phyloP scores from a whole-genome alignment of 2,888 invertebrate genomes.

The Acrobasis suavella region DNA sequence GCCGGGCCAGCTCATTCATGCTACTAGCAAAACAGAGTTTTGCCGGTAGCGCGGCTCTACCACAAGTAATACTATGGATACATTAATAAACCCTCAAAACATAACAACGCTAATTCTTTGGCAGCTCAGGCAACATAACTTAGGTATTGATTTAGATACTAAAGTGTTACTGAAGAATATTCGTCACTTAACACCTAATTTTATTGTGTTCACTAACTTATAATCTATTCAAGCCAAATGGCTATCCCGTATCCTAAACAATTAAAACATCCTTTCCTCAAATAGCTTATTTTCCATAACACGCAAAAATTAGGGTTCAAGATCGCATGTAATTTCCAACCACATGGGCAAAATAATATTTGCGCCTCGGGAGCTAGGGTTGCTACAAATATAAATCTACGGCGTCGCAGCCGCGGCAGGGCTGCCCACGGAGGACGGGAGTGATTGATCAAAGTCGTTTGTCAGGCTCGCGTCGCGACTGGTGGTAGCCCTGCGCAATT shows the following conservation, averaged over 20 bases:
- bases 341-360: constrained; percentile 46
- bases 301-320: constrained; percentile 38
- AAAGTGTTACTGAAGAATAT: constrained; percentile 8
- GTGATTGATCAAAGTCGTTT: constrained; percentile 81
- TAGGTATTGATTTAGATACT: too few species aligned
- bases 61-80: too few species aligned
- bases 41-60: too few species aligned
- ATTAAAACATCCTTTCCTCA: not conserved
- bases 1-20: too few species aligned
- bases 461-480: constrained; percentile 77
- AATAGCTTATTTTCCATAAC: constrained; percentile 24
- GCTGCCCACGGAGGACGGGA: constrained; percentile 69
- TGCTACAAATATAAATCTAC: constrained; percentile 46
- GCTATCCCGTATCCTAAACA: not conserved
- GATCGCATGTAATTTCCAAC: constrained; percentile 44
- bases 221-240: constrained; percentile 24
- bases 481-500: constrained; percentile 71
- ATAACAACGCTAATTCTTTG: not conserved
- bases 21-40: too few species aligned
- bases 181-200: constrained; percentile 20
- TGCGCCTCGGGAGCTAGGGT: constrained; percentile 63
- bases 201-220: constrained; percentile 23
- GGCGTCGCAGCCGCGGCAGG: constrained; percentile 59
- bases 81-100: too few species aligned
- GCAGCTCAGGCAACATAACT: not conserved